Evolutionary conservation across 2,113 vertebrate genomes (phyloP), one percentile per base, ranked within the genome.

Genomic region (Madoqua kirkii): DNA sequence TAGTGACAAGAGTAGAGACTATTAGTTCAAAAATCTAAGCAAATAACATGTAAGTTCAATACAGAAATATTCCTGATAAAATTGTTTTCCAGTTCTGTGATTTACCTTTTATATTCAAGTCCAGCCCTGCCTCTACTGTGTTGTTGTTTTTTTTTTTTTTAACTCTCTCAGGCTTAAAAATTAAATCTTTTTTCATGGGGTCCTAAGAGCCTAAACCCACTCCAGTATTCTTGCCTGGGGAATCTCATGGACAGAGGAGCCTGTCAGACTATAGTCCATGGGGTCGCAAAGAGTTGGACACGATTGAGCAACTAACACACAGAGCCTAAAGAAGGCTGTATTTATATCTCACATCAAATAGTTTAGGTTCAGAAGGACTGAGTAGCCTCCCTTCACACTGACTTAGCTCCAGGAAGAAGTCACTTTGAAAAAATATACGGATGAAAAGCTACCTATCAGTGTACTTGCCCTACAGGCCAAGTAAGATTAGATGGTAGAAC

Each of bases 1-100:
- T 48, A 88, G 27, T 52, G 31, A 59, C n/a, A 88, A 88, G 31
- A 33, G 40, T 43, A 50, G 31, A 97, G 55, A 87, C 8, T 91
- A 95, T 59, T 91, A 62, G 19, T 84, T 89, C 55, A 93, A 96
- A 55, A 97, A 79, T 15, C 81, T 92, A 96, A 91, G 3, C 14
- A 92, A 78, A 83, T 89, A 81, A 45, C 11, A 92, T 33, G 11
- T 45, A 36, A 50, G 17, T 60, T 40, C 93, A 83, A 52, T 60
- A 74, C 5, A 87, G 54, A 93, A 96, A 81, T 87, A 59, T 23
- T 92, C 17, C 21, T 43, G 11, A 71, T 64, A 84, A 16, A 16
- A 87, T 60, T 81, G 88, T 87, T 95, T 89, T 59, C 57, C 12
- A 59, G 55, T 93, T 97, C 54, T 91, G 16, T 89, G 33, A 78